Percentiles rank a stretch among this genome's conserved stretches.
Evolutionary conservation across 2,888 invertebrate species (phyloP).

Genomic region (Balanococcus diminutus): DNA sequence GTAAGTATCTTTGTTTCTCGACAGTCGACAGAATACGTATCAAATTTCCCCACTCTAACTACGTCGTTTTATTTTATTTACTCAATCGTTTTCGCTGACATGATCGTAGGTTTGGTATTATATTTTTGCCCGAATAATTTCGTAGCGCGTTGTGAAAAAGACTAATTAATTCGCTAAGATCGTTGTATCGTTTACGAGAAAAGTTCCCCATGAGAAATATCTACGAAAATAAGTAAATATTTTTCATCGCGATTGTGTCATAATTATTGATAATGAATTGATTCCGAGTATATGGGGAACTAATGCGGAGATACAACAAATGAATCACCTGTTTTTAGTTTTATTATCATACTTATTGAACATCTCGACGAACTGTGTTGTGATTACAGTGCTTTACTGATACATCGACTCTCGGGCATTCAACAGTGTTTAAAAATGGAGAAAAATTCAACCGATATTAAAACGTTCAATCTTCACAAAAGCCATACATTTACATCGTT

Average conservation of each 20-base stretch:
- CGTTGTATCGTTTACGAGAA: background rate
- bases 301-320: background rate
- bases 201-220: background rate
- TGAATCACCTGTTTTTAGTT: background rate
- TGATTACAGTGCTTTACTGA: conserved; percentile 24
- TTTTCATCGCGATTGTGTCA: background rate
- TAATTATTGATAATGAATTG: background rate
- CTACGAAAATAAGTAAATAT: background rate
- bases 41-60: conserved; percentile 8
- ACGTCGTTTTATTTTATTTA: conserved; percentile 24
- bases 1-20: background rate
- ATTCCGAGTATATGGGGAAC: background rate
- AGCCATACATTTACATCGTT: conserved; percentile 63
- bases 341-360: background rate
- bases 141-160: background rate
- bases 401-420: background rate
- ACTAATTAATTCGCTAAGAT: background rate
- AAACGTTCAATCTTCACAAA: conserved; percentile 58
- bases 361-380: background rate
- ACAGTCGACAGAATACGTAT: background rate
- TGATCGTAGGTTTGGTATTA: background rate
- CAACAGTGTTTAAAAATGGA: conserved; percentile 40
- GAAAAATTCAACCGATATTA: conserved; percentile 51
- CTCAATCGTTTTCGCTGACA: conserved; percentile 6
- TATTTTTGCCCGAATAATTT: background rate